phyloP scores from a whole-genome alignment of 1,140 invertebrate genomes.

The Brachionus rubens region DNA sequence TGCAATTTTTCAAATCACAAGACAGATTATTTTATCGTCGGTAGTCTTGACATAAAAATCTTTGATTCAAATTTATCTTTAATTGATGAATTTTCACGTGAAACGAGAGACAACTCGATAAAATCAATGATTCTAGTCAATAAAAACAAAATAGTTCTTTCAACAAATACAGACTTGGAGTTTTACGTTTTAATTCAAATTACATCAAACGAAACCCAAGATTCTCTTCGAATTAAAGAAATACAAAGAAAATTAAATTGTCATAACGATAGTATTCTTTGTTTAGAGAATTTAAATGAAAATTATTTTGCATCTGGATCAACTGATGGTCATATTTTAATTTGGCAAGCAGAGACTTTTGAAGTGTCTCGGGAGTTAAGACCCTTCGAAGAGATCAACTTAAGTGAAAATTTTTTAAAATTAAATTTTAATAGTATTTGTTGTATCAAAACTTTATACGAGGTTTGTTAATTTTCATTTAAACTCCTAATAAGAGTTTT shows the following conservation, averaged over 20 bases:
- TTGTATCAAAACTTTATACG: background rate
- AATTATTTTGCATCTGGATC: background rate
- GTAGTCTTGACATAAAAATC: background rate
- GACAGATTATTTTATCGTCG: background rate
- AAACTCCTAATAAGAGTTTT: background rate
- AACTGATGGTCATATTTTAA: background rate
- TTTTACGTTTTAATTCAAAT: conserved; percentile 9
- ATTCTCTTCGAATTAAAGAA: background rate
- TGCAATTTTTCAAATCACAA: background rate
- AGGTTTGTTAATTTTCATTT: background rate
- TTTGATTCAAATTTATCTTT: background rate
- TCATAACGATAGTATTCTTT: background rate
- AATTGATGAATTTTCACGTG: background rate
- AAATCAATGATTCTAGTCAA: conserved; percentile 1
- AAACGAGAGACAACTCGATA: background rate
- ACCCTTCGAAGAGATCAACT: background rate
- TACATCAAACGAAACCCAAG: background rate
- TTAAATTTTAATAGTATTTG: background rate
- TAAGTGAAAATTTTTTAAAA: background rate
- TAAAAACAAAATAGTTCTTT: conserved; percentile 1
- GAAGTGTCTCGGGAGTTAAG: background rate
- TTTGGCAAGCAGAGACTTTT: conserved; percentile 1
- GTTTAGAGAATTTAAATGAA: conserved; percentile 7
- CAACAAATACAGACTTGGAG: conserved; percentile 32
- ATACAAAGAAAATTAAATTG: background rate